These are phyloP conservation scores for Panurus biarmicus DNA, from an alignment of 2,113 vertebrate species.

Conservation along the genomic window DNA sequence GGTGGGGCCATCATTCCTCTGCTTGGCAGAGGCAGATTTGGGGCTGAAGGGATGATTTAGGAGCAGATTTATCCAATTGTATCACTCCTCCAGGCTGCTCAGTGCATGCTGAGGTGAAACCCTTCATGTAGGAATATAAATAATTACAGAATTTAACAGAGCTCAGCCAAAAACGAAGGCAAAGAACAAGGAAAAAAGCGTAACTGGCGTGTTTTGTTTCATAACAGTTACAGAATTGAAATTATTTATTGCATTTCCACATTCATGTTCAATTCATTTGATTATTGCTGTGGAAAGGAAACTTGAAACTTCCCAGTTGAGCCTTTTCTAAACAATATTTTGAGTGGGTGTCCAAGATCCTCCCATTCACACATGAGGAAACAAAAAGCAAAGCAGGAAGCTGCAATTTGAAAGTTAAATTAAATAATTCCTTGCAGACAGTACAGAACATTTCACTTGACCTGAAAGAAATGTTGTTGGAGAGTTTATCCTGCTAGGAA, in stretches of 20 bases:
- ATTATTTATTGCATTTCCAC: background rate
- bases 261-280: background rate
- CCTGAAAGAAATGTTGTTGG: background rate
- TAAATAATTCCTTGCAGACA: background rate
- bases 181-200: background rate
- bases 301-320: background rate
- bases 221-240: background rate
- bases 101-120: background rate
- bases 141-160: background rate
- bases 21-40: background rate
- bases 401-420: background rate
- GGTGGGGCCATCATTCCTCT: background rate
- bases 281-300: background rate
- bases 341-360: background rate
- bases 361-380: background rate
- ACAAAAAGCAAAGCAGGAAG: background rate
- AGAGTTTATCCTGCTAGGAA: background rate
- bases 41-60: background rate
- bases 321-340: background rate
- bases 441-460: background rate
- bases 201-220: background rate
- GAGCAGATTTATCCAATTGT: background rate
- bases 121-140: background rate
- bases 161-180: background rate
- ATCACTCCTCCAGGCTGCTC: background rate